Evolutionary conservation across 2,888 invertebrate genomes (phyloP).

Genomic region (Reticulitermes lucifugus): DNA sequence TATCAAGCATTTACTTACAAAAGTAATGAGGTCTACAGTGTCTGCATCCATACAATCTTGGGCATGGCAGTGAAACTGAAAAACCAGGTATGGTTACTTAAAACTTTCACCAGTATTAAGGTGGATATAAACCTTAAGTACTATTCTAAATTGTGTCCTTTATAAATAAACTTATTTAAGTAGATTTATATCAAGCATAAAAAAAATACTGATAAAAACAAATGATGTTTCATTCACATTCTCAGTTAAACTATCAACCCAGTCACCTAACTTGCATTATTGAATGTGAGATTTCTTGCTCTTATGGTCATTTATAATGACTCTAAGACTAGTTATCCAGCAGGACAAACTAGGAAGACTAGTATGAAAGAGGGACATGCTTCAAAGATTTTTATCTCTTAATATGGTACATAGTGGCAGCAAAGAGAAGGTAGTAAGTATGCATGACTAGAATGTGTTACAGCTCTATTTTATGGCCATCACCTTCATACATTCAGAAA

Average conservation of each 20-base stretch:
- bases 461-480: slow-evolving; percentile 28
- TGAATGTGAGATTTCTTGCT: not conserved
- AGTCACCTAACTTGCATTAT: not conserved
- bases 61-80: not conserved
- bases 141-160: not conserved
- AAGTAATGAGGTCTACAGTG: too few relatives aligned
- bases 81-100: not conserved
- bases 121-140: not conserved
- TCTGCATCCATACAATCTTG: not conserved
- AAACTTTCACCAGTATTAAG: not conserved
- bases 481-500: slow-evolving; percentile 11
- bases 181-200: not conserved
- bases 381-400: not conserved
- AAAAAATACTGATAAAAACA: not conserved
- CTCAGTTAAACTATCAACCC: not conserved
- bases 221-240: not conserved
- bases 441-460: slow-evolving; percentile 22
- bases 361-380: not conserved
- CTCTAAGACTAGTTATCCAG: not conserved
- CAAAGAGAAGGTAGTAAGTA: not conserved
- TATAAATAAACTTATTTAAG: not conserved
- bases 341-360: slow-evolving; percentile 20
- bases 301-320: not conserved
- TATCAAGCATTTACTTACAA: too few relatives aligned
- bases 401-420: not conserved